A percentile compares a stretch with the other conserved stretches of the same genome.
Conservation (phyloP, 2,888 invertebrate species). For the Melitaea athalia region DNA sequence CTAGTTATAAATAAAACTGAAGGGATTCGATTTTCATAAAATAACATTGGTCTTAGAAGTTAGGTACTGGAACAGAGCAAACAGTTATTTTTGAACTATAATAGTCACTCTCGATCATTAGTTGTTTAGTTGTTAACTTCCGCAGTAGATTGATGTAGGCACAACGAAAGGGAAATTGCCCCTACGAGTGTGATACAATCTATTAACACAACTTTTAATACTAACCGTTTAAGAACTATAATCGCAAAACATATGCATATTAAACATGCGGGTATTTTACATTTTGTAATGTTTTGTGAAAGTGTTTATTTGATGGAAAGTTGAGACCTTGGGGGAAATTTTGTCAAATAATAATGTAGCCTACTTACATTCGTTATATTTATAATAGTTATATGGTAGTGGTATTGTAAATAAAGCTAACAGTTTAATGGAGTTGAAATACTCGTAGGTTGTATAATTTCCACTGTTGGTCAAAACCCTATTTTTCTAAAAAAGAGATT, state of each 20-base stretch:
- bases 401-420: no score
- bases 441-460: no score
- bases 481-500: no score
- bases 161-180: conserved; percentile 57
- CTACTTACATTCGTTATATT: not conserved
- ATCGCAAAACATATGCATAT: conserved; percentile 22
- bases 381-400: no score
- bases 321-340: not conserved
- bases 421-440: no score
- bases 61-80: conserved; percentile 38
- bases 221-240: conserved; percentile 16
- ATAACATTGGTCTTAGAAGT: conserved; percentile 12
- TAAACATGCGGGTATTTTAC: conserved; percentile 30
- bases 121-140: conserved; percentile 49
- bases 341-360: not conserved
- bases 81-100: conserved; percentile 47
- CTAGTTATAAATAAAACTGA: not conserved
- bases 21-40: not conserved
- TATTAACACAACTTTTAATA: conserved; percentile 23
- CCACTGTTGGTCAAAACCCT: no score
- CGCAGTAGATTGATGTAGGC: conserved; percentile 53
- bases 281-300: conserved; percentile 23
- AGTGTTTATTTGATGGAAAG: conserved; percentile 12
- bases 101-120: conserved; percentile 49
- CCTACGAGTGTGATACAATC: conserved; percentile 42